Base-by-base conservation (phyloP, 2,888 invertebrate genomes). In the Folsomia candida region DNA sequence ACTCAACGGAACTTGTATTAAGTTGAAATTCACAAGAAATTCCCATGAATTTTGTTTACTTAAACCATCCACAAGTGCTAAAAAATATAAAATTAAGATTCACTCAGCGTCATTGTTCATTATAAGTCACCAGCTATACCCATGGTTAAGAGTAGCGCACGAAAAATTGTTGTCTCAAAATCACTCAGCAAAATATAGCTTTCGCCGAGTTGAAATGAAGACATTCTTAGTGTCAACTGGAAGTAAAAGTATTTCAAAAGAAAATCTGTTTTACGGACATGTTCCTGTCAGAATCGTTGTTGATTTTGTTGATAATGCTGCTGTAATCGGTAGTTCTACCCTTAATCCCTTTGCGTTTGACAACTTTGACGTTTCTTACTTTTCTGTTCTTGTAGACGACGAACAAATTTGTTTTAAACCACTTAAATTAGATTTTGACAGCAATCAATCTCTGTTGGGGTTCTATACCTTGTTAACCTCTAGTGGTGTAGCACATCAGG, bases 341-440 rank as follows among this genome's bases (percentile, higher is more conserved):
- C 14, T 14, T 11, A 47, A 47, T 14, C 47, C 47, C 11, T 47
- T 9, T 60, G 4, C 6, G n/a, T 60, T 24, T 18, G 26, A 60
- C 22, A 24, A 20, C 26, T 14, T 60, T 60, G 20, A 25, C 60
- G 26, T 60, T 26, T 25, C 22, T 24, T 60, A 14, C 25, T 60
- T 60, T 26, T 60, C 60, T 25, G 9, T 60, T 4, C 25, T 24
- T 24, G n/a, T n/a, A n/a, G n/a, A n/a, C n/a, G n/a, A n/a, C n/a
- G n/a, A n/a, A n/a, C n/a, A n/a, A n/a, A n/a, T 9, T 60, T 9
- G 60, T 25, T 60, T 60, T 24, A 60, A 60, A 26, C 63, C 69
- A 51, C 24, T 69, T 9, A 9, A 4, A 2, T 22, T 69, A 11
- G 57, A 69, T 51, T 69, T 63, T 64, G 9, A 2, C 2, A 62